These are phyloP conservation scores for Bactericera cockerelli DNA, from an alignment of 1,140 invertebrate genomes.

Conservation along the genomic window DNA sequence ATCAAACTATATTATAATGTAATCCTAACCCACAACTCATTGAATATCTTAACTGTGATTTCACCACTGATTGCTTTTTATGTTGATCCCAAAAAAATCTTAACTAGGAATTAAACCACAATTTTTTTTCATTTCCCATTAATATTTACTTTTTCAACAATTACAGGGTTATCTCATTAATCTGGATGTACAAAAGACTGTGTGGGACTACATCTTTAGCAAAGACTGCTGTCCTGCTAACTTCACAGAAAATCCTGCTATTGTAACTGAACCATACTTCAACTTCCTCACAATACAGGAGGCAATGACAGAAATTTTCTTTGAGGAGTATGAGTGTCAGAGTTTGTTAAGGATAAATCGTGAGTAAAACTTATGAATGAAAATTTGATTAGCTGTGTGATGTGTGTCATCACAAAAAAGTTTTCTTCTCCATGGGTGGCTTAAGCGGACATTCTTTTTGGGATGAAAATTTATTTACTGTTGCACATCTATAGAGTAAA, in stretches of 20 bases:
- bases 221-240: slow-evolving; percentile 69
- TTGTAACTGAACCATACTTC: slow-evolving; percentile 86
- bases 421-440: too few relatives aligned
- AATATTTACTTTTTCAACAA: slow-evolving; percentile 24
- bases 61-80: too few relatives aligned
- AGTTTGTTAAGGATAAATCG: slow-evolving; percentile 67
- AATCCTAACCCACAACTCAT: too few relatives aligned
- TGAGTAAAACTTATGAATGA: slow-evolving; percentile 27
- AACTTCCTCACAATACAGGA: slow-evolving; percentile 90
- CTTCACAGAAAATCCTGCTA: slow-evolving; percentile 59
- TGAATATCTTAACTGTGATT: too few relatives aligned
- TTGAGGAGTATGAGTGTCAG: slow-evolving; percentile 92
- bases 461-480: too few relatives aligned
- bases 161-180: slow-evolving; percentile 80
- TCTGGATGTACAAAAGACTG: slow-evolving; percentile 87
- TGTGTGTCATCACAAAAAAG: too few relatives aligned
- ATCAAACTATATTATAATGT: too few relatives aligned
- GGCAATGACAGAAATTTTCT: slow-evolving; percentile 86
- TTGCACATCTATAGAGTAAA: too few relatives aligned
- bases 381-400: too few relatives aligned
- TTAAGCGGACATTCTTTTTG: too few relatives aligned
- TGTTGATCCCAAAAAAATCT: too few relatives aligned
- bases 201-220: slow-evolving; percentile 93
- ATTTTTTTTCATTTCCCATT: neutral
- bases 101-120: neutral